Evolutionary conservation across 1,140 invertebrate species (phyloP), one percentile per base, ranked within the genome.

Genomic region (Drosophila repleta): DNA sequence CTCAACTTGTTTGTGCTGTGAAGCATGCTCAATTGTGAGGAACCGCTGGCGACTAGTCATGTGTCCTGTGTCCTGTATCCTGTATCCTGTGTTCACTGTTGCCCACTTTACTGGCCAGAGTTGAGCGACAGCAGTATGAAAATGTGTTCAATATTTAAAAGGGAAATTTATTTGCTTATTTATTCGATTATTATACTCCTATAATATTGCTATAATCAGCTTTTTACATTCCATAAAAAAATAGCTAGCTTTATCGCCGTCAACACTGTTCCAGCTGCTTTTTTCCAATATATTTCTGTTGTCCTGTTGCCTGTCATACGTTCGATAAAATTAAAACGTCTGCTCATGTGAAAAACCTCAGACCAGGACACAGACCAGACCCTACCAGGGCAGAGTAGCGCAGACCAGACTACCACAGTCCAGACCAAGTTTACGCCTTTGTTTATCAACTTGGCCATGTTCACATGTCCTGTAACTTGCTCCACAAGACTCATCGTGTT

Each of bases 241-340:
- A 7, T 32, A 41, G 39, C 39, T 41, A 41, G 39, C 15, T 17
- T 6, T 3, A 17, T 21, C 18, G 13, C 2, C 15, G 52, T 7
- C 52, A 21, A 15, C 32, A 55, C 52, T 55, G 18, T 8, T 17
- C 15, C 39, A 6, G 5, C 39, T 41, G 39, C 1, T 41, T 41
- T 1, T 41, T n/a, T 15, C 1, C 29, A 3, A 24, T 8, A 0
- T 29, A 1, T 29, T 29, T 4, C 24, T 26, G 24, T 13, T 21
- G 6, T 37, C 46, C 13, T 20, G 41, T 37, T 48, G 75, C 65
- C 74, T 75, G 70, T 62, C 82, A 79, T 72, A 67, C 70, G 77
- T 81, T 85, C 82, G 82, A 85, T 85, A 81, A 85, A 85, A 87
- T 87, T 78, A 87, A 87, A 87, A 87, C 82, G 70, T 75, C 60